Evolutionary conservation across 2,888 invertebrate species (phyloP), one percentile per base, ranked within the genome.

Genomic region (Hedychridium roseum): DNA sequence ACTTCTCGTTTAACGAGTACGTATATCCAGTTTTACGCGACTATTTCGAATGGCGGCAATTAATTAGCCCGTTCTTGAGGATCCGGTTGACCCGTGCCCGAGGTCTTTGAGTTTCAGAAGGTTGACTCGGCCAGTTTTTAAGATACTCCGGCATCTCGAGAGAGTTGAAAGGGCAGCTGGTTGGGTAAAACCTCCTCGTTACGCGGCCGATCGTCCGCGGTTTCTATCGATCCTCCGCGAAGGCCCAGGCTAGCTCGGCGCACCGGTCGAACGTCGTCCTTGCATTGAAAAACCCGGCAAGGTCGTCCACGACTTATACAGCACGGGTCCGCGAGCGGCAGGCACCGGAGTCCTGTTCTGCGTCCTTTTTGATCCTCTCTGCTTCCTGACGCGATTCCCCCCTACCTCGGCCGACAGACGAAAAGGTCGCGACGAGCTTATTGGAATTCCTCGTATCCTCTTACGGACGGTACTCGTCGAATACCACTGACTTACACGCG

Each of bases 241-340:
- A 43, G 47, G 44, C 15, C 35, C 51, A 11, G 14, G 27, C 20
- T 27, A 5, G 26, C 43, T n/a, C n/a, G n/a, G 16, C n/a, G 12
- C 18, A 12, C 39, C 37, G 47, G 42, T 59, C 36, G 55, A 58
- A 54, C 60, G 62, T 61, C 63, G 68, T 70, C 68, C 70, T 71
- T 70, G 69, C 61, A 66, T 62, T 64, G 64, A 68, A 68, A 69
- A 69, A 69, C 60, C n/a, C 60, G 58, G 66, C 70, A 70, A 71
- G 70, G 70, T 60, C 66, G 64, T 59, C 55, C 52, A 48, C 54
- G 57, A 61, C 62, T 64, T 63, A 60, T 64, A 60, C 57, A 60
- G 60, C 57, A 54, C 48, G 56, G 30, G 48, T 44, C 43, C 51
- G n/a, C n/a, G 44, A 38, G 48, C 23, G 26, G 35, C 39, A 42